Percentiles rank a stretch among this genome's conserved stretches.
phyloP scores from a whole-genome alignment of 1,140 invertebrate genomes.

The Neoseiulus cucumeris region DNA sequence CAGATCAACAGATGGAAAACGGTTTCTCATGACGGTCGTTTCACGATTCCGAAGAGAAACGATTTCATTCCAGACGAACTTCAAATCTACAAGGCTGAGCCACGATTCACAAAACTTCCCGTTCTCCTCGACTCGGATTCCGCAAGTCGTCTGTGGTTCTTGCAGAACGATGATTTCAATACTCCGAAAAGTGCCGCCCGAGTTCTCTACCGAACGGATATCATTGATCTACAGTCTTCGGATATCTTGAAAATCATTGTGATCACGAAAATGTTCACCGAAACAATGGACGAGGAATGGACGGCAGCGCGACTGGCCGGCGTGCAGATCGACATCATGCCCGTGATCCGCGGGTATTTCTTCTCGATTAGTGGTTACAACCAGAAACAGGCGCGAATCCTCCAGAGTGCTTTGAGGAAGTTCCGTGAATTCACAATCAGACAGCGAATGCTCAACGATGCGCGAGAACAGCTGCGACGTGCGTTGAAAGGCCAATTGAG shows the following conservation, averaged over 20 bases:
- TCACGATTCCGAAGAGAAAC: not conserved
- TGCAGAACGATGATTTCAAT: not conserved
- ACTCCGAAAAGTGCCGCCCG: not conserved
- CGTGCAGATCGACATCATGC: not conserved
- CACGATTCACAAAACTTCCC: not conserved
- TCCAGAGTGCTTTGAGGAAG: not conserved
- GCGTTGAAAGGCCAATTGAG: not conserved
- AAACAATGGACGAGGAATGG: not conserved
- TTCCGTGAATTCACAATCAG: not conserved
- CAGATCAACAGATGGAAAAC: not conserved
- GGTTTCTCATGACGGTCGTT: not conserved
- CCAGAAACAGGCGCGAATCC: not conserved
- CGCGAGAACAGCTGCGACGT: not conserved
- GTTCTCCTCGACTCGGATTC: not conserved
- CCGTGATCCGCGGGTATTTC: not conserved
- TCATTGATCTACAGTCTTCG: not conserved
- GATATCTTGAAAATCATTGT: not conserved
- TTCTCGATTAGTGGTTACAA: constrained; percentile 2
- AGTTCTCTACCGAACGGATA: not conserved
- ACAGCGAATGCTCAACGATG: not conserved
- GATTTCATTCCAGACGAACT: not conserved
- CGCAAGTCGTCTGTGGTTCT: not conserved
- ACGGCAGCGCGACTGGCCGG: not conserved
- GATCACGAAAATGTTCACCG: not conserved
- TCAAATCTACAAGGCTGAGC: not conserved